Base-by-base conservation (phyloP, 2,113 vertebrate genomes). In the Antechinus flavipes region DNA sequence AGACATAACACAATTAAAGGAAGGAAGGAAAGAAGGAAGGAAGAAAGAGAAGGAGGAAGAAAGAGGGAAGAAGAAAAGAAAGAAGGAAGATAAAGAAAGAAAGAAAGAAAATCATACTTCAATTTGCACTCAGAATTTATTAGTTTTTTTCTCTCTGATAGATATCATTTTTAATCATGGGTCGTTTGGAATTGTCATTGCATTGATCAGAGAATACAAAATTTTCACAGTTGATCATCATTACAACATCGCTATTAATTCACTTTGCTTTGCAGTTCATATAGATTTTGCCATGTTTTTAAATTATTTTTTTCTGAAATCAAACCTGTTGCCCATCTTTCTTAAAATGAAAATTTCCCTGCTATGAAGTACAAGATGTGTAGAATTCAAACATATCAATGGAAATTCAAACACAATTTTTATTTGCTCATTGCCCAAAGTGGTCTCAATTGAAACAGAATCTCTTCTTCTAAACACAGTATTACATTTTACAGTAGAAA, bases 271-370 rank as follows among this genome's bases (percentile, higher is more conserved):
- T 42, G 42, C n/a, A 42, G 68, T 84, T 84, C 68, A 68, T 35
- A 35, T 68, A 68, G 30, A 3, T 35, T 11, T 16, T 68, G 61
- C 30, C 14, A 68, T 68, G 10, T 35, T 68, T 68, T 35, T 5
- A 49, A 49, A 47, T 50, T 52, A 42, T 52, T 55, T 55, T 23
- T 22, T 6, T 23, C 19, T 23, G 35, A 84, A 84, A n/a, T 19
- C n/a, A 84, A 84, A 42, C 5, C n/a, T 84, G 0, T 42, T 84
- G 14, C 42, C 19, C 35, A 42, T 6, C 27, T 42, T 23, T 84
- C 19, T 42, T 42, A 93, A 95, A 91, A 92, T 46, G 68, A 12
- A 68, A 26, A 50, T 55, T 91, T 96, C 30, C 53, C 27, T 52
- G 3, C 55, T 50, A 26, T 50, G 50, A 91, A 92, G 55, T 5